These are phyloP conservation scores for Blastobasis adustella DNA, from an alignment of 2,888 invertebrate genomes.

Conservation along the genomic window DNA sequence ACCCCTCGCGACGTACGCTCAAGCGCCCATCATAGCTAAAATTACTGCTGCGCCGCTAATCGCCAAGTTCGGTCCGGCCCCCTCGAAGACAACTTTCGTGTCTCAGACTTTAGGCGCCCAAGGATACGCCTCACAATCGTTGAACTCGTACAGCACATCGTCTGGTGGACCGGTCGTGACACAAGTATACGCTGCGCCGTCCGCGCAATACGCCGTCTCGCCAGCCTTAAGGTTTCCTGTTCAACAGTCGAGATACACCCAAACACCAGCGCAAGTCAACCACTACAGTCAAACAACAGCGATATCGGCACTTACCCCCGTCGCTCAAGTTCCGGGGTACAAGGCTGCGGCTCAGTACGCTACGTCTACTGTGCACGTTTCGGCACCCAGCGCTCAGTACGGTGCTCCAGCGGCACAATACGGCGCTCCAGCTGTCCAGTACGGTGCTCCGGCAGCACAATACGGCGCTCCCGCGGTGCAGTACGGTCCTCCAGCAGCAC, in stretches of 20 bases:
- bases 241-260: conserved; percentile 24
- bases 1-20: conserved; percentile 60
- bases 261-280: conserved; percentile 24
- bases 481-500: conserved; percentile 9
- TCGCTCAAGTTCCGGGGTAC: conserved; percentile 20
- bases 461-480: conserved; percentile 10
- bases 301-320: conserved; percentile 17
- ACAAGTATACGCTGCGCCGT: conserved; percentile 58
- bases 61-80: conserved; percentile 46
- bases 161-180: conserved; percentile 61
- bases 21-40: conserved; percentile 70
- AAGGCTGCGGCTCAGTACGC: conserved; percentile 6
- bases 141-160: conserved; percentile 48
- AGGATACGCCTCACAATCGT: conserved; percentile 57
- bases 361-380: conserved; percentile 1
- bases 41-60: conserved; percentile 63
- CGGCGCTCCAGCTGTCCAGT: not conserved
- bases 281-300: conserved; percentile 27
- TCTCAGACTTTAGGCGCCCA: conserved; percentile 50
- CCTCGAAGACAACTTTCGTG: conserved; percentile 44
- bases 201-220: conserved; percentile 51
- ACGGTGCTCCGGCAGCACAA: conserved; percentile 12
- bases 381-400: conserved; percentile 10
- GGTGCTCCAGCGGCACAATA: conserved; percentile 9
- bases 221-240: conserved; percentile 39